Evolutionary conservation across 2,113 vertebrate genomes (phyloP), one percentile per base, ranked within the genome.

Genomic region (Poecile atricapillus): DNA sequence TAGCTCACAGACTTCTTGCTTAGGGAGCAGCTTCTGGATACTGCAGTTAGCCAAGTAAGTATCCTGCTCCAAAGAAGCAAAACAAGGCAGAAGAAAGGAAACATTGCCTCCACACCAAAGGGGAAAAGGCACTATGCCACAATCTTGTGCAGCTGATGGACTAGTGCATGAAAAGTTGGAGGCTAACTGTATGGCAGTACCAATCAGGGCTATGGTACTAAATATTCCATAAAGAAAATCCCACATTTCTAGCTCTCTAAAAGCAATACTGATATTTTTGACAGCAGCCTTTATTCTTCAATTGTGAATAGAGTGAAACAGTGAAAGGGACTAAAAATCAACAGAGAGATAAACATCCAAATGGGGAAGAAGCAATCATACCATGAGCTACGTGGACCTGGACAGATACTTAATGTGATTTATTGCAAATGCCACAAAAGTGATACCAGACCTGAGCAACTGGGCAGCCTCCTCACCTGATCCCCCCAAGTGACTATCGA

Each of bases 81-180:
- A 83, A 27, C 24, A 50, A 79, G 21, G 30, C 56, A 87, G 75
- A 60, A 75, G n/a, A 53, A 84, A 75, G 33, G 25, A 85, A 76
- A 71, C 7, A 12, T 0, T 15, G 13, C 2, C 52, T 58, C 35
- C 11, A 33, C 10, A 22, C 7, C 22, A 30, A 56, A 80, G 58
- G 39, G 43, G 8, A 75, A 39, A 60, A 31, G 6, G 33, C 43
- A 50, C 37, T 15, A 24, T 23, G 19, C 39, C 64, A 65, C 43
- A 53, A 0, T 5, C 20, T 3, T 33, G 25, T 33, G 31, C 22
- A 71, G 30, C 10, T 50, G 25, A 75, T n/a, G 22, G 31, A 70
- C 18, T 7, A 52, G 22, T 11, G 28, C 43, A 44, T 0, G 0
- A 28, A 35, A 74, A 58, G 13, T 9, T 52, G n/a, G 23, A 52